These are phyloP conservation scores for Calliphora vomitoria DNA, from an alignment of 2,888 invertebrate species.

Conservation along the genomic window DNA sequence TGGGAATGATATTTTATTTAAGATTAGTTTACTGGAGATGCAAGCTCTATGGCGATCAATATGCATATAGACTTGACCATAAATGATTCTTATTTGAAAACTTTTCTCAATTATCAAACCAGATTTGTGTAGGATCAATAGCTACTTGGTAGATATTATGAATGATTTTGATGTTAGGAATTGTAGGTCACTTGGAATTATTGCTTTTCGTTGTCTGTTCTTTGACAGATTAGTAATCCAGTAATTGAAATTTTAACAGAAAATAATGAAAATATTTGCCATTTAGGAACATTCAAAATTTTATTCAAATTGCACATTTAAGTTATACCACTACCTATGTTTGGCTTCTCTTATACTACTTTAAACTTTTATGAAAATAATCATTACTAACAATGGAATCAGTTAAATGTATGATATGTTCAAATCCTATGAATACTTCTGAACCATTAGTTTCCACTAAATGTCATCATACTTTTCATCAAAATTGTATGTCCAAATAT, in stretches of 20 bases:
- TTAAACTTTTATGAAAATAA: neutral
- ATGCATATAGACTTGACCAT: conserved; percentile 2
- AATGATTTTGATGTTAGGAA: too few species aligned
- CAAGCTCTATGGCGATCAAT: neutral
- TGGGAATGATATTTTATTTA: neutral
- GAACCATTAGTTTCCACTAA: conserved; percentile 22
- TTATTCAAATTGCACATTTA: too few species aligned
- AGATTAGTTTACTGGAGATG: conserved; percentile 1
- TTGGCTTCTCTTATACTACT: conserved; percentile 27
- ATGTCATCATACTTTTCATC: conserved; percentile 15
- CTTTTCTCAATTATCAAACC: neutral
- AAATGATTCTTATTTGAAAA: conserved; percentile 5
- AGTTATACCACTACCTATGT: neutral
- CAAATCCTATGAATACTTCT: neutral
- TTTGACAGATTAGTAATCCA: conserved; percentile 18
- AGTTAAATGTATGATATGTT: neutral
- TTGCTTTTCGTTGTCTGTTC: neutral
- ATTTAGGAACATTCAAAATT: too few species aligned
- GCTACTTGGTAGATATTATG: too few species aligned
- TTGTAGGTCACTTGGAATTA: too few species aligned
- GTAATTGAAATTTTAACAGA: neutral
- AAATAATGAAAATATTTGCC: too few species aligned
- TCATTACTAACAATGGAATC: neutral
- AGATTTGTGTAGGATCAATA: too few species aligned
- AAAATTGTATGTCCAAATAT: conserved; percentile 1